phyloP scores from a whole-genome alignment of 2,888 invertebrate species.

The Ophion ventricosus region DNA sequence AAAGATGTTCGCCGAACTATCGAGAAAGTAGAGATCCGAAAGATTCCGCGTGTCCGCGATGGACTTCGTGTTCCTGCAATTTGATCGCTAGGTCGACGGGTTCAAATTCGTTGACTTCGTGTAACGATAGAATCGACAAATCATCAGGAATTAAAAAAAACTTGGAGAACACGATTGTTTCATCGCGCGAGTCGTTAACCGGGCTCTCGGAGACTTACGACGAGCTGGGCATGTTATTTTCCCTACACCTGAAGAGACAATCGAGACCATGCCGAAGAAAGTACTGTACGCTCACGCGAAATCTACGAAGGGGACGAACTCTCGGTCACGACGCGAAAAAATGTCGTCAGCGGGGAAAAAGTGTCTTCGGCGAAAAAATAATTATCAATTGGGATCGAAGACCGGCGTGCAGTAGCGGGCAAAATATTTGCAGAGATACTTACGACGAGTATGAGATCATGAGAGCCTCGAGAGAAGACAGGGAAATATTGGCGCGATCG shows the following conservation, averaged over 20 bases:
- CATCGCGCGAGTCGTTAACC: constrained; percentile 29
- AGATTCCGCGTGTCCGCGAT: neutral
- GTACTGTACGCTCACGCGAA: constrained; percentile 68
- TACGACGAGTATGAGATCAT: constrained; percentile 72
- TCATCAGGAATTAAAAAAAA: neutral
- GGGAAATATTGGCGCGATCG: constrained; percentile 59
- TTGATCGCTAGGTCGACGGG: neutral
- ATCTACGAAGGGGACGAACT: constrained; percentile 54
- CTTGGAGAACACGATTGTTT: constrained; percentile 1
- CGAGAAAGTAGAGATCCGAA: neutral
- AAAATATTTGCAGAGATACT: constrained; percentile 70
- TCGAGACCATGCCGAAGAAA: constrained; percentile 67
- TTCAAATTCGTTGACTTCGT: neutral
- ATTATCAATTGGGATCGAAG: constrained; percentile 62
- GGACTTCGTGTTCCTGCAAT: constrained; percentile 28
- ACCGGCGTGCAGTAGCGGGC: constrained; percentile 69
- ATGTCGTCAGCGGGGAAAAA: constrained; percentile 61
- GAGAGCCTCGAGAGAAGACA: constrained; percentile 56
- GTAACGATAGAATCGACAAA: neutral
- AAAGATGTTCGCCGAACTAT: neutral
- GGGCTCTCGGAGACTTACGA: constrained; percentile 68
- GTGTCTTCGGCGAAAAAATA: constrained; percentile 16
- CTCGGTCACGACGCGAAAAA: constrained; percentile 66
- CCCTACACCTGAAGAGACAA: constrained; percentile 70
- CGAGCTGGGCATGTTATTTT: constrained; percentile 72